Conservation (phyloP, 2,888 invertebrate genomes). For the Calameuta idolon region DNA sequence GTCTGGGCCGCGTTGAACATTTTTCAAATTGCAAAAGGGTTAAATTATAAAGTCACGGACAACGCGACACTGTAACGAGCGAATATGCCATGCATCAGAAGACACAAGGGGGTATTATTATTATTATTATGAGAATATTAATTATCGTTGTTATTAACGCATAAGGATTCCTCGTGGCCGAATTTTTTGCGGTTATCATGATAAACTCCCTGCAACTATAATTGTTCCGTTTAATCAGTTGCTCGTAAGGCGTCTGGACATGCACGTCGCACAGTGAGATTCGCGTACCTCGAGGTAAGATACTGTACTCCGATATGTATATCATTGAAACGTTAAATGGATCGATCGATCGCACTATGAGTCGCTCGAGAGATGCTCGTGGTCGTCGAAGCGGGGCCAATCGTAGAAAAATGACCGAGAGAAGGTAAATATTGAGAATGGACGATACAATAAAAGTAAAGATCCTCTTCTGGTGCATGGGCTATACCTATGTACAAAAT, state of each 20-base stretch:
- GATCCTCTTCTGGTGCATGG: constrained; percentile 49
- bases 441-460: background rate
- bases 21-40: constrained; percentile 1
- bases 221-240: background rate
- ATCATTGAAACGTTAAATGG: background rate
- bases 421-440: background rate
- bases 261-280: background rate
- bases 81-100: constrained; percentile 1
- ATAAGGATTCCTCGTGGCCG: background rate
- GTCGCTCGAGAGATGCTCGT: background rate
- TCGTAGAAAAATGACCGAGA: background rate
- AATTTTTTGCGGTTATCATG: background rate
- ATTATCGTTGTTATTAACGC: background rate
- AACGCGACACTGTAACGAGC: background rate
- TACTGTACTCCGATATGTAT: background rate
- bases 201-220: background rate
- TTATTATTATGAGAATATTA: background rate
- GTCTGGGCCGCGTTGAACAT: constrained; percentile 1
- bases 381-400: background rate
- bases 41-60: background rate
- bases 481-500: constrained; percentile 53
- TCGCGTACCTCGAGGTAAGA: background rate
- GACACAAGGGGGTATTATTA: background rate
- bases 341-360: background rate
- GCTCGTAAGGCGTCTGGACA: background rate